Conservation (phyloP, 2,797 vertebrate species). For the Triplophysa yarkandensis region DNA sequence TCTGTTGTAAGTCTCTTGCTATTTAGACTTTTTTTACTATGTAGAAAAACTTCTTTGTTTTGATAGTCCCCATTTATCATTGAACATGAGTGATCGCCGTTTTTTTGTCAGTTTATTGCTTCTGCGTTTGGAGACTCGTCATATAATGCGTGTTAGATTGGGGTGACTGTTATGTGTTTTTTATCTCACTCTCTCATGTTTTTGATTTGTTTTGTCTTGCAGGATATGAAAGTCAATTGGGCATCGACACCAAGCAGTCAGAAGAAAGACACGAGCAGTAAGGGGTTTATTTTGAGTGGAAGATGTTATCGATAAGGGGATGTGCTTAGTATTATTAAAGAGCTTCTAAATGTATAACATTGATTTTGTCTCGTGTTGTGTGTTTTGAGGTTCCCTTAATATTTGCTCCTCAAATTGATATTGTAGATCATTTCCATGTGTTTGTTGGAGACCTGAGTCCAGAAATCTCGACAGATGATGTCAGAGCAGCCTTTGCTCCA, state of each 20-base stretch:
- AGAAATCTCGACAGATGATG: conserved; percentile 97
- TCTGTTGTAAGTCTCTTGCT: conserved; percentile 58
- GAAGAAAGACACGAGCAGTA: conserved; percentile 99
- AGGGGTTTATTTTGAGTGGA: conserved; percentile 65
- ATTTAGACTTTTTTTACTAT: conserved; percentile 51
- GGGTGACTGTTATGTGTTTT: not conserved
- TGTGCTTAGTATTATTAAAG: not conserved
- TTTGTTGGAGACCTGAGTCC: conserved; percentile 98
- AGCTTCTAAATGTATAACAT: not conserved
- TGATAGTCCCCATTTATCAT: conserved; percentile 5
- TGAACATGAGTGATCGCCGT: not conserved
- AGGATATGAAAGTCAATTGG: conserved; percentile 99
- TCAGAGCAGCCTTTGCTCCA: conserved; percentile 95
- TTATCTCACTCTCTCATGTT: not conserved
- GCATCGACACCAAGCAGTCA: conserved; percentile 98
- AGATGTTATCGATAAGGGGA: not conserved
- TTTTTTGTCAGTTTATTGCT: conserved; percentile 27
- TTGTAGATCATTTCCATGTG: conserved; percentile 95
- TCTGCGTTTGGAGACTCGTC: conserved; percentile 24
- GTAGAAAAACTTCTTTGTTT: conserved; percentile 37
- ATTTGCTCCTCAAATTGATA: not conserved
- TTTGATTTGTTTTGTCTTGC: conserved; percentile 48
- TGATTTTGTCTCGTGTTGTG: not conserved
- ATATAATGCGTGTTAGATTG: conserved; percentile 1
- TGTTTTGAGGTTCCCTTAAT: not conserved